Conservation (phyloP, 2,113 vertebrate species). For the Macquaria ambigua region DNA sequence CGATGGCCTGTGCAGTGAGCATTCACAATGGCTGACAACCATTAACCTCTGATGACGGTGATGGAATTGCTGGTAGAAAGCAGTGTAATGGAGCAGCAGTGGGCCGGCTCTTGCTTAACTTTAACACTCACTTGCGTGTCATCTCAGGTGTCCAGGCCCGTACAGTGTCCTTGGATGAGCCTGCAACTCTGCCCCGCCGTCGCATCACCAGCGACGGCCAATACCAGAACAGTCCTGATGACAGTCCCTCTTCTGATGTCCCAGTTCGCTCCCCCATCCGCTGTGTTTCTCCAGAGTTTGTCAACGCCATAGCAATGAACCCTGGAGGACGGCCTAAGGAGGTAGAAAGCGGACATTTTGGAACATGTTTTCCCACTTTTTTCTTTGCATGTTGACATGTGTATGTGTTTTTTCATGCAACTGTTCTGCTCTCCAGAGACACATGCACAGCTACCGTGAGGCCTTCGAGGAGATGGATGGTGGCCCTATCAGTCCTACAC, state of each 20-base stretch:
- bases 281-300: constrained; percentile 94
- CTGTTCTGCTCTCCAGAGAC: constrained; percentile 85
- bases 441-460: constrained; percentile 98
- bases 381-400: background rate
- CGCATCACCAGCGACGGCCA: constrained; percentile 89
- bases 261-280: constrained; percentile 90
- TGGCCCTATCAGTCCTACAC: constrained; percentile 85
- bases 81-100: background rate
- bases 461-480: constrained; percentile 96
- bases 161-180: constrained; percentile 84
- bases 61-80: constrained; percentile 9
- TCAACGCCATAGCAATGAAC: constrained; percentile 94
- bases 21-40: constrained; percentile 42
- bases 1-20: constrained; percentile 24
- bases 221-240: constrained; percentile 85
- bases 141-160: constrained; percentile 88
- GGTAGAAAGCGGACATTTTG: constrained; percentile 79
- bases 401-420: constrained; percentile 16
- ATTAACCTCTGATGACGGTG: constrained; percentile 36
- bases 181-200: constrained; percentile 74
- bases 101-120: background rate
- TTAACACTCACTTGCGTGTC: background rate
- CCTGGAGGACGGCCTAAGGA: constrained; percentile 98
- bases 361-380: background rate
- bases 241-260: constrained; percentile 78